phyloP scores from a whole-genome alignment of 1,140 invertebrate species.

The Phortica variegata region DNA sequence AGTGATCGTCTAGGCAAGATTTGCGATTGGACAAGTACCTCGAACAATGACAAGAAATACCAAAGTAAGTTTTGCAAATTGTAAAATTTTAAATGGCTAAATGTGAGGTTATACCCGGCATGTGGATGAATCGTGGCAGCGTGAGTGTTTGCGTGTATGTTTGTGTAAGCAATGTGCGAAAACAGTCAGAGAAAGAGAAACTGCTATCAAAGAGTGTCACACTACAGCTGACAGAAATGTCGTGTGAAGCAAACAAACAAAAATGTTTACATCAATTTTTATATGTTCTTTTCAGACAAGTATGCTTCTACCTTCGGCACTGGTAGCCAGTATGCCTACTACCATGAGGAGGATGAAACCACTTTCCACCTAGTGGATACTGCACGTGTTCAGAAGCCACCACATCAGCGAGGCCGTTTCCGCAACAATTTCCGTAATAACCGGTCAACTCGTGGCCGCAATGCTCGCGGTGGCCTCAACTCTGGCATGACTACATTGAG shows the following conservation, averaged over 20 bases:
- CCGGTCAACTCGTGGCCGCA: conserved; percentile 66
- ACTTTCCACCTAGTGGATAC: conserved; percentile 98
- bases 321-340: conserved; percentile 94
- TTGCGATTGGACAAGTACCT: conserved; percentile 95
- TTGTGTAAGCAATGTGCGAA: not conserved
- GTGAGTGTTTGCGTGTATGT: conserved; percentile 6
- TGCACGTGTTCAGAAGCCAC: conserved; percentile 84
- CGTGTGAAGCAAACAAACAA: not conserved
- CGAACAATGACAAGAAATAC: conserved; percentile 93
- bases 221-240: conserved; percentile 1
- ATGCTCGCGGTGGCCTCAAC: conserved; percentile 67
- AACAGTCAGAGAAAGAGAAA: not conserved
- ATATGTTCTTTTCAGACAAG: conserved; percentile 69
- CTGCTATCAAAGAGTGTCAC: too few species aligned
- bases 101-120: conserved; percentile 45
- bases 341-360: conserved; percentile 97
- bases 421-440: conserved; percentile 79
- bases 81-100: conserved; percentile 10
- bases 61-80: conserved; percentile 70
- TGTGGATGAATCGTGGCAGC: conserved; percentile 38
- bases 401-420: conserved; percentile 86
- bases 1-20: conserved; percentile 96
- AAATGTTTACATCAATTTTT: conserved; percentile 8
- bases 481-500: conserved; percentile 67
- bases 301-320: conserved; percentile 94